Evolutionary conservation across 2,888 invertebrate species (phyloP), one percentile per base, ranked within the genome.

Genomic region (Eubasilissa splendida): DNA sequence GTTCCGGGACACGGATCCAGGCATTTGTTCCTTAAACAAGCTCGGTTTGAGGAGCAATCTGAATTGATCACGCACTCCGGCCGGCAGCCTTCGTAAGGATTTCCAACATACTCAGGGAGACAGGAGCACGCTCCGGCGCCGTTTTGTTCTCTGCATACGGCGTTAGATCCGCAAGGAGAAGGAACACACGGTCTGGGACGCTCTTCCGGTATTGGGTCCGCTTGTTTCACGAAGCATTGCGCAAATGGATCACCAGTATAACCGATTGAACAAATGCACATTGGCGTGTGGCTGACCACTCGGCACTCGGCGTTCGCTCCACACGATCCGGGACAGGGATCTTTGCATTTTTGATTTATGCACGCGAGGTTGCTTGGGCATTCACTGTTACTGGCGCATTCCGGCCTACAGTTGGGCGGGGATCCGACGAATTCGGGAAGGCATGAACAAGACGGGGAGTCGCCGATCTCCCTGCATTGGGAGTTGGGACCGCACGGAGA

Each of bases 31-130:
- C 94, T 93, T 33, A 93, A 91, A 86, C 96, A 96, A 11, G 95
- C 95, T 85, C 91, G 88, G 86, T 94, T 92, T 74, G 93, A 93
- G 11, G 93, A 88, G 86, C 96, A 96, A 86, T 96, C 96, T 1
- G 94, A 92, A 87, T 95, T 95, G 73, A 95, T 90, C 60, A 94
- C 90, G 86, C 96, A 96, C 88, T 96, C 96, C 0, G 95, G 95
- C 84, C 94, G 92, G 86, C 96, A 96, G 12, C 93, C 93, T 85
- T 89, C 88, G 84, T 89, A 88, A 79, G 89, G 90, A 84, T 90
- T 88, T 66, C 88, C 89, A 71, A 89, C 87, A 90, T 93, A 91
- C 82, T 93, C 94, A n/a, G 92, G 90, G 83, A 94, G 86, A 86
- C 96, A 96, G 31, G 92, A 92, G 85, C 95, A 95, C 53, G 93